Conservation (phyloP, 2,113 vertebrate genomes). For the Barnardius zonarius region DNA sequence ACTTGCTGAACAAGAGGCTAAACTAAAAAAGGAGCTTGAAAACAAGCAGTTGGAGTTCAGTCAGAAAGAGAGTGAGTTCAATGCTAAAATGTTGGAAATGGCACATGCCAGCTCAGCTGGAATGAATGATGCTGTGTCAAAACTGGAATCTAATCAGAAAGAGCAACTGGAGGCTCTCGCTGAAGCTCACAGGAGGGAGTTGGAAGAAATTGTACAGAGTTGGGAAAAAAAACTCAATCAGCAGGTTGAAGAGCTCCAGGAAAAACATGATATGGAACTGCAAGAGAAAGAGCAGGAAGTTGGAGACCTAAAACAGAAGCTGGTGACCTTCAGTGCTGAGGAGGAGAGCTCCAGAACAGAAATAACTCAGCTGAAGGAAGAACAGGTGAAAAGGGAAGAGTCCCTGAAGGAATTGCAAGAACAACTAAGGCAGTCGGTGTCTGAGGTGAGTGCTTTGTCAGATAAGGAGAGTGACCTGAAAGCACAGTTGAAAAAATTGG, state of each 20-base stretch:
- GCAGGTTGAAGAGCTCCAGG: constrained; percentile 80
- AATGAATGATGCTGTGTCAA: constrained; percentile 80
- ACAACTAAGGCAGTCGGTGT: constrained; percentile 78
- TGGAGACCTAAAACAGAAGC: constrained; percentile 74
- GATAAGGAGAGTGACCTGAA: constrained; percentile 76
- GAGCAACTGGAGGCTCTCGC: constrained; percentile 82
- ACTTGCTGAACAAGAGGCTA: constrained; percentile 86
- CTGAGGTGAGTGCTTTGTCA: constrained; percentile 72
- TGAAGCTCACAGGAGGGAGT: constrained; percentile 72
- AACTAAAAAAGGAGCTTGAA: constrained; percentile 83
- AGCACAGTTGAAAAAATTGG: constrained; percentile 78
- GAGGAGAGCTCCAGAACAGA: constrained; percentile 74
- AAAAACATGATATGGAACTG: constrained; percentile 76
- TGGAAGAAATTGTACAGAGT: constrained; percentile 64
- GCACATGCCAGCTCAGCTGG: constrained; percentile 83
- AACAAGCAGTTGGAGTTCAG: constrained; percentile 84
- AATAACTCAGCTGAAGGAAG: constrained; percentile 77
- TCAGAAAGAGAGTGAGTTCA: constrained; percentile 86
- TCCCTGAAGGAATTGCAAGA: constrained; percentile 81
- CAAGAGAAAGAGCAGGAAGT: constrained; percentile 85
- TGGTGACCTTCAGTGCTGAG: constrained; percentile 72
- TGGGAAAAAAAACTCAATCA: constrained; percentile 83
- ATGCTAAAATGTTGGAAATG: constrained; percentile 87
- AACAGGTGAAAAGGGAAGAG: constrained; percentile 74
- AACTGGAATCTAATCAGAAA: constrained; percentile 86